phyloP scores from a whole-genome alignment of 2,113 vertebrate genomes.

The Equus przewalskii region DNA sequence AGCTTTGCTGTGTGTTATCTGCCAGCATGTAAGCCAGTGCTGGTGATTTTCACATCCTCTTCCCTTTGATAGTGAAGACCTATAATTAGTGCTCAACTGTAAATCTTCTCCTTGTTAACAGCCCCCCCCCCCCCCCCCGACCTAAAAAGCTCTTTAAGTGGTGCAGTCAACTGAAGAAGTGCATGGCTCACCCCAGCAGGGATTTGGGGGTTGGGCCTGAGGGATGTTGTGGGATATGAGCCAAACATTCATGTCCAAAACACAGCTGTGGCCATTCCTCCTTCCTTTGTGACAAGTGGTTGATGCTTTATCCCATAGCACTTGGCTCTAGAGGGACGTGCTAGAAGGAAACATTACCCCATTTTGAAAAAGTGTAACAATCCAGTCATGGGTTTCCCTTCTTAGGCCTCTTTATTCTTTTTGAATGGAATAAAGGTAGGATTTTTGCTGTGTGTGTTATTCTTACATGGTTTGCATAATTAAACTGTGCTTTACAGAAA shows the following conservation, averaged over 20 bases:
- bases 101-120: conserved; percentile 54
- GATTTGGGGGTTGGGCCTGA: background rate
- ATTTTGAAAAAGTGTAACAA: background rate
- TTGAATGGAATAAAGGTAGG: background rate
- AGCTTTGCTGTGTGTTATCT: background rate
- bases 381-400: background rate
- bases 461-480: conserved; percentile 54
- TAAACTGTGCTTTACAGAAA: background rate
- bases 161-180: background rate
- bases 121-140: background rate
- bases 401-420: background rate
- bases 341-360: background rate
- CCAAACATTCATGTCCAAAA: background rate
- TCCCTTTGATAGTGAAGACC: conserved; percentile 49
- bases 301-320: background rate
- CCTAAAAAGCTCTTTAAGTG: conserved; percentile 52
- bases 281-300: background rate
- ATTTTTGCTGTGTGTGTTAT: background rate
- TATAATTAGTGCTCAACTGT: conserved; percentile 55
- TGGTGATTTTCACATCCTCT: conserved; percentile 39
- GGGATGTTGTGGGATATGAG: background rate
- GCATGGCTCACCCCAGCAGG: no score
- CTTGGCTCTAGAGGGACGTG: background rate
- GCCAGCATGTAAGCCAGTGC: background rate
- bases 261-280: background rate